phyloP scores from a whole-genome alignment of 1,140 invertebrate species.

The Bombus vancouverensis region DNA sequence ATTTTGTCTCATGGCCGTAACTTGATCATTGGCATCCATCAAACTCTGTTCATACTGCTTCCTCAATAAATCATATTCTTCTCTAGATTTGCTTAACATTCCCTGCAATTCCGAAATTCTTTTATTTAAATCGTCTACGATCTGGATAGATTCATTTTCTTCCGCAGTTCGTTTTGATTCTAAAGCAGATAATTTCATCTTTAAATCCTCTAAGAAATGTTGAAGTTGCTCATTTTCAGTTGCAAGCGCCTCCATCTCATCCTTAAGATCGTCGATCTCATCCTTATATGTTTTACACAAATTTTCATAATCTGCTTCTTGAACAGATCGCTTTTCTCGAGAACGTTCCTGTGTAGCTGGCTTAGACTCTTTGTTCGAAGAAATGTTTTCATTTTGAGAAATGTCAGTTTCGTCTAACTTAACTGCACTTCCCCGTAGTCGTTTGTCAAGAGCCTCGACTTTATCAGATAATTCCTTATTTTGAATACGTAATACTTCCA shows the following conservation, averaged over 20 bases:
- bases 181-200: conserved; percentile 67
- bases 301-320: conserved; percentile 24
- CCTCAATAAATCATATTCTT: conserved; percentile 69
- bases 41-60: conserved; percentile 73
- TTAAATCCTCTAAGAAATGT: conserved; percentile 85
- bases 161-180: conserved; percentile 67
- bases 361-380: neutral
- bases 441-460: conserved; percentile 82
- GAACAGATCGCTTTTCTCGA: conserved; percentile 19
- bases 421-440: conserved; percentile 18
- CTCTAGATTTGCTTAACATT: conserved; percentile 66
- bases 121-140: conserved; percentile 60
- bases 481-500: conserved; percentile 87
- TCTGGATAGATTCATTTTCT: conserved; percentile 60
- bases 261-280: conserved; percentile 81
- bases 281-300: conserved; percentile 71
- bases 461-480: conserved; percentile 86
- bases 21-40: conserved; percentile 73
- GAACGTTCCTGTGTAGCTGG: neutral
- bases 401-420: neutral
- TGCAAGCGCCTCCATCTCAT: conserved; percentile 85
- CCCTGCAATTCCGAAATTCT: conserved; percentile 65
- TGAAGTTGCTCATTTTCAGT: conserved; percentile 89
- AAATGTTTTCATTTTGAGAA: neutral
- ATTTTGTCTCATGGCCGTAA: conserved; percentile 67